These are phyloP conservation scores for Urosaurus nigricauda DNA, from an alignment of 2,797 vertebrate genomes.

Conservation along the genomic window DNA sequence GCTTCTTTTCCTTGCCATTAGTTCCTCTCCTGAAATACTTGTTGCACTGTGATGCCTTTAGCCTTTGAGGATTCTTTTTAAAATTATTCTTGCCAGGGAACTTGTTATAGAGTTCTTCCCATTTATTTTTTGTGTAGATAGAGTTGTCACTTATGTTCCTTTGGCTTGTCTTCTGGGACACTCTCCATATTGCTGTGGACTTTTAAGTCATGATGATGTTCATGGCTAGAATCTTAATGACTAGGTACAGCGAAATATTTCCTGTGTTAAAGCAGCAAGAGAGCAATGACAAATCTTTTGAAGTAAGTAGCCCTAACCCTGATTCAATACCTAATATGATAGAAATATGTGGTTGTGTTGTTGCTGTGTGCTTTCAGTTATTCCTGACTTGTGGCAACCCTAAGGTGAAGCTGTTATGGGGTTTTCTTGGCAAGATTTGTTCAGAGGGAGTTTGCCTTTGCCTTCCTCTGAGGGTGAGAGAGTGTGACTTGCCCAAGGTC, in stretches of 20 bases:
- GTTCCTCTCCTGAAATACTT: neutral
- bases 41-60: neutral
- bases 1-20: neutral
- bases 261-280: neutral
- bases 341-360: constrained; percentile 32
- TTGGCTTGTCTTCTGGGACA: neutral
- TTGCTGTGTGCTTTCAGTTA: too few species aligned
- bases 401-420: too few species aligned
- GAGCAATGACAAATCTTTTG: neutral
- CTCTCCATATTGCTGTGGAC: constrained; percentile 21
- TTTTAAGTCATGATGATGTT: constrained; percentile 57
- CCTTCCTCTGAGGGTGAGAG: too few species aligned
- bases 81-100: neutral
- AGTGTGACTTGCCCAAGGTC: too few species aligned
- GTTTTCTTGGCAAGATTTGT: too few species aligned
- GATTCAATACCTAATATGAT: constrained; percentile 24
- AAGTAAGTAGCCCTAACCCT: neutral
- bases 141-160: constrained; percentile 32
- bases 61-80: neutral
- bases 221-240: constrained; percentile 35
- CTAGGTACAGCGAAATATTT: constrained; percentile 52
- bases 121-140: constrained; percentile 31
- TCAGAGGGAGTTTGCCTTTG: too few species aligned
- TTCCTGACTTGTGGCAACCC: too few species aligned
- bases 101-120: neutral